These are phyloP conservation scores for Drosophila atripex DNA, from an alignment of 2,888 invertebrate species.

Conservation along the genomic window DNA sequence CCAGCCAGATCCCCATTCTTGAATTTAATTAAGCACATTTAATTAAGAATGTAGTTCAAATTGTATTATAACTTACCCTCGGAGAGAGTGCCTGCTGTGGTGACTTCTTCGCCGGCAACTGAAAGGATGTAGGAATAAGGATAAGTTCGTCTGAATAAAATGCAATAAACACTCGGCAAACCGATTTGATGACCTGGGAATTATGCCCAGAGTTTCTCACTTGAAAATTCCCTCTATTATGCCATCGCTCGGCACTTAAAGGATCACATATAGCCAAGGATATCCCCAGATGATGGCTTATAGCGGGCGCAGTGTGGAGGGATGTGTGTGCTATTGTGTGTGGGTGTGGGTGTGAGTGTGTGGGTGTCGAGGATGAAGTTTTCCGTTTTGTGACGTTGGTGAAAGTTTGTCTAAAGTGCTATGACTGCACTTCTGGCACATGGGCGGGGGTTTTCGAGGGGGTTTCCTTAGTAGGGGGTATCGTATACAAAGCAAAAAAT, in stretches of 20 bases:
- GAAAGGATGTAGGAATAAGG: conserved; percentile 33
- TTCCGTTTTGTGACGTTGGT: conserved; percentile 24
- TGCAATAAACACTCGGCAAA: conserved; percentile 29
- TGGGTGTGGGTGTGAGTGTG: neutral
- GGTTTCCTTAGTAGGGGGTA: neutral
- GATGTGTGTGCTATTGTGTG: neutral
- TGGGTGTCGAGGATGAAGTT: conserved; percentile 33
- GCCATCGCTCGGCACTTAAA: conserved; percentile 31
- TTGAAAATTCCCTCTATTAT: conserved; percentile 21
- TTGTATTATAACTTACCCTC: conserved; percentile 71
- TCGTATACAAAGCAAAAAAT: neutral
- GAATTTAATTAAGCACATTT: conserved; percentile 42
- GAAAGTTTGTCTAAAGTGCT: conserved; percentile 37
- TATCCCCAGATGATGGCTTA: conserved; percentile 22
- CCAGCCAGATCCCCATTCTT: conserved; percentile 84
- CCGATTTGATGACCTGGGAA: conserved; percentile 31
- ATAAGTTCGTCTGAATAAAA: conserved; percentile 9
- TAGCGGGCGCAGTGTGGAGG: neutral
- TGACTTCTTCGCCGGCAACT: conserved; percentile 79
- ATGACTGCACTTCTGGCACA: conserved; percentile 30
- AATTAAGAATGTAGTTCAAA: neutral
- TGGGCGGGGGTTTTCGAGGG: conserved; percentile 5
- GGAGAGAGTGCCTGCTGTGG: conserved; percentile 78
- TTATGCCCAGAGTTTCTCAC: conserved; percentile 31
- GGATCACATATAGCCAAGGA: conserved; percentile 32